Percentiles rank a stretch among this genome's conserved stretches.
Evolutionary conservation across 2,797 vertebrate species (phyloP).

Genomic region (Meriones psammophilus): DNA sequence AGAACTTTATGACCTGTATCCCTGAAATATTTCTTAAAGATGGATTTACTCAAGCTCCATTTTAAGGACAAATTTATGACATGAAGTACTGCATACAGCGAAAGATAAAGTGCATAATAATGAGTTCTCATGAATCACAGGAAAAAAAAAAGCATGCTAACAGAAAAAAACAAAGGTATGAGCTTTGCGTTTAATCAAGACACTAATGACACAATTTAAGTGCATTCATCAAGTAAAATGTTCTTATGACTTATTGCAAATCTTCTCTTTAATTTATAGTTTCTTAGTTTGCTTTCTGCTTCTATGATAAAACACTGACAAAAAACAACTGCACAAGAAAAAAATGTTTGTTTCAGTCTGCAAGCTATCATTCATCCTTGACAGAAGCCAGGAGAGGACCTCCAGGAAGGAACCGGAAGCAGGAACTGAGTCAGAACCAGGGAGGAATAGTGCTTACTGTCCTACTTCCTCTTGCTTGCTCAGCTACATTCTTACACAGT

Average conservation of each 20-base stretch:
- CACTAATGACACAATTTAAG: conserved; percentile 23
- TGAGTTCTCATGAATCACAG: conserved; percentile 43
- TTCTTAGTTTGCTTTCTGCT: neutral
- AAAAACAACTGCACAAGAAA: neutral
- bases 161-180: neutral
- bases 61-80: conserved; percentile 63
- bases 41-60: neutral
- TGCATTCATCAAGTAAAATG: conserved; percentile 53
- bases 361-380: neutral
- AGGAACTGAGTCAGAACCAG: neutral
- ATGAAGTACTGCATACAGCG: conserved; percentile 51
- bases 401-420: neutral
- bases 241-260: conserved; percentile 41
- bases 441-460: neutral
- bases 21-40: conserved; percentile 67
- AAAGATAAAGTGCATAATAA: conserved; percentile 22
- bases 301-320: neutral
- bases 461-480: too few species aligned
- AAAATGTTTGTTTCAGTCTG: neutral
- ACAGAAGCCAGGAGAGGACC: neutral
- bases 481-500: too few species aligned
- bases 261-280: conserved; percentile 62
- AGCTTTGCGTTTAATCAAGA: conserved; percentile 58
- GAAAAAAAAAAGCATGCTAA: conserved; percentile 56
- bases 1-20: conserved; percentile 62